These are phyloP conservation scores for Blera fallax DNA, from an alignment of 2,888 invertebrate species.

Conservation along the genomic window DNA sequence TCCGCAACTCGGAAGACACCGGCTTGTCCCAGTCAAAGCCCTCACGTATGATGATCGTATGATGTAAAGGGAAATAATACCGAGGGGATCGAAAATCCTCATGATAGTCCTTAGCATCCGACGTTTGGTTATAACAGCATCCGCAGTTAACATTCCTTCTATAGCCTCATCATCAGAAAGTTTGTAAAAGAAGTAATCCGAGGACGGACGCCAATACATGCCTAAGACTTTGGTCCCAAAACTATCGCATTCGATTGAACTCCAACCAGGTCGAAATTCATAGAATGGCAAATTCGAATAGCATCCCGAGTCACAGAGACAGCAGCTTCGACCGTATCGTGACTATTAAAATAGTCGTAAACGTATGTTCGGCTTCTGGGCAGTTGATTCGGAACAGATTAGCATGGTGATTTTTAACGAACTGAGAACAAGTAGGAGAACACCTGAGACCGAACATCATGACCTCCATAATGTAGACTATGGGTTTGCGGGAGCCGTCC, in stretches of 20 bases:
- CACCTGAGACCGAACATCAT: background rate
- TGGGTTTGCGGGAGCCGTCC: background rate
- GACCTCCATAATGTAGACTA: background rate
- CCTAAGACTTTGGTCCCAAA: background rate
- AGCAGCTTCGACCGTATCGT: background rate
- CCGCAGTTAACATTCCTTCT: too few species aligned
- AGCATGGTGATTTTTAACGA: background rate
- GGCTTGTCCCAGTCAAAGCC: too few species aligned
- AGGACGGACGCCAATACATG: background rate
- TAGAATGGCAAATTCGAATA: background rate
- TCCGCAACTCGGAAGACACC: too few species aligned
- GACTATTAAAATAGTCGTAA: background rate
- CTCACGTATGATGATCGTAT: too few species aligned
- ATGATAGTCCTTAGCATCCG: too few species aligned
- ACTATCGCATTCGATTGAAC: background rate
- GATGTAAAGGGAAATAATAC: too few species aligned
- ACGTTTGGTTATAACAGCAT: too few species aligned
- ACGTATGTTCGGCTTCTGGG: background rate
- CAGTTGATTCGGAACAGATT: background rate
- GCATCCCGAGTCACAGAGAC: background rate
- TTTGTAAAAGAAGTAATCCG: background rate
- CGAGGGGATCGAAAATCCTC: too few species aligned
- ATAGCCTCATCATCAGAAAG: background rate
- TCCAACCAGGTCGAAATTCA: background rate
- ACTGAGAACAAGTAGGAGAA: background rate